Evolutionary conservation across 2,797 vertebrate species (phyloP).

Genomic region (Gymnoscopelus microlampas): DNA sequence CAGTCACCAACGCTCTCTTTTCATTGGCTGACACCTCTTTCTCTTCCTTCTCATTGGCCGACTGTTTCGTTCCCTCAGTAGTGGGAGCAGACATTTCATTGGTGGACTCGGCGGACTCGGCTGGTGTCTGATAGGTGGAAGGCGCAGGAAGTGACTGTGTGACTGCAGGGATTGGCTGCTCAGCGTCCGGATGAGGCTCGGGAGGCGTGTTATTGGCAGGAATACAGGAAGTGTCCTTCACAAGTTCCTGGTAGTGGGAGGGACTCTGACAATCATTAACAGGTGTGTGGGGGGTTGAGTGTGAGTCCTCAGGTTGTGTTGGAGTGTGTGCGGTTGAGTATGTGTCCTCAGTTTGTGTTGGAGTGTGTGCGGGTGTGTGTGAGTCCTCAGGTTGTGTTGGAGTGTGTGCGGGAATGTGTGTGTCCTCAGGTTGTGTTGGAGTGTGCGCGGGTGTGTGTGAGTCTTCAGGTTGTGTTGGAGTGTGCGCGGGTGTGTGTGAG

Average conservation of each 20-base stretch:
- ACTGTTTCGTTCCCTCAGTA: neutral
- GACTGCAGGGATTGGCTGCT: slow-evolving; percentile 46
- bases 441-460: neutral
- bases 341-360: neutral
- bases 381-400: neutral
- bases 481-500: no score
- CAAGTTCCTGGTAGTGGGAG: slow-evolving; percentile 17
- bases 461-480: neutral
- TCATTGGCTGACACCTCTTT: neutral
- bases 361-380: neutral
- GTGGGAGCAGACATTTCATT: slow-evolving; percentile 14
- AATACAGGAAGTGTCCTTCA: slow-evolving; percentile 1
- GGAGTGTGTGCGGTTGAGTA: neutral
- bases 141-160: slow-evolving; percentile 21
- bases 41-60: neutral
- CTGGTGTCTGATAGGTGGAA: slow-evolving; percentile 13
- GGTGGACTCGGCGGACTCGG: slow-evolving; percentile 9
- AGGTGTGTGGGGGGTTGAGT: no score
- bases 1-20: neutral
- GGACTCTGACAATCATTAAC: neutral
- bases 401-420: neutral
- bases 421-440: neutral
- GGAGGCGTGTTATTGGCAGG: slow-evolving; percentile 30
- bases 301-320: neutral
- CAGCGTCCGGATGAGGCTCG: slow-evolving; percentile 43